A percentile compares a stretch with the other conserved stretches of the same genome.
These are phyloP conservation scores for Ageneiosus marmoratus DNA, from an alignment of 2,113 vertebrate species.

Conservation along the genomic window DNA sequence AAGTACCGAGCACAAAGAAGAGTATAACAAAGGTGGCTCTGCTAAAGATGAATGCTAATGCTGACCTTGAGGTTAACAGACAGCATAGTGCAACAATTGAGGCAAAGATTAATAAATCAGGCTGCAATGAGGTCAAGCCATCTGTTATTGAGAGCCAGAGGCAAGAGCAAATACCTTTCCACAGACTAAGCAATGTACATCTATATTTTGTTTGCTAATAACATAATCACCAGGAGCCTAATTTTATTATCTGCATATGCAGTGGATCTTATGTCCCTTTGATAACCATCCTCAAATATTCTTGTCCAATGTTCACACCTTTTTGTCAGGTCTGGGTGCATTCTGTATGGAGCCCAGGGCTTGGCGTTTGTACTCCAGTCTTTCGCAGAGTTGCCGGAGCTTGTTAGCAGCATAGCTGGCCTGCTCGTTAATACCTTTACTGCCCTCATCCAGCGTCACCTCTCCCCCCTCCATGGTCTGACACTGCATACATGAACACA, in stretches of 20 bases:
- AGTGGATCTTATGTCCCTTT: background rate
- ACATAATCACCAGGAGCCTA: background rate
- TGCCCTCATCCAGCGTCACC: constrained; percentile 81
- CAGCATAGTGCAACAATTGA: background rate
- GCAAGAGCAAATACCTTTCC: background rate
- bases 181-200: background rate
- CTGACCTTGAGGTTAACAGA: background rate
- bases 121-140: background rate
- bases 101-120: background rate
- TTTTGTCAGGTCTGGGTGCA: constrained; percentile 95
- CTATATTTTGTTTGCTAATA: background rate
- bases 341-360: constrained; percentile 93
- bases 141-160: background rate
- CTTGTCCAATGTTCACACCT: constrained; percentile 70
- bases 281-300: background rate
- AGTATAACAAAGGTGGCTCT: background rate
- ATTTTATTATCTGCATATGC: background rate
- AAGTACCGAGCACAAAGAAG: background rate
- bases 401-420: constrained; percentile 91
- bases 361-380: constrained; percentile 95
- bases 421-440: constrained; percentile 86
- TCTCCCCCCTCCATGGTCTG: constrained; percentile 77
- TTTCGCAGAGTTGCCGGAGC: constrained; percentile 88
- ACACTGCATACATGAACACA: constrained; percentile 63
- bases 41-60: background rate